Evolutionary conservation across 2,113 vertebrate species (phyloP).

Genomic region (Nothoprocta pentlandii): DNA sequence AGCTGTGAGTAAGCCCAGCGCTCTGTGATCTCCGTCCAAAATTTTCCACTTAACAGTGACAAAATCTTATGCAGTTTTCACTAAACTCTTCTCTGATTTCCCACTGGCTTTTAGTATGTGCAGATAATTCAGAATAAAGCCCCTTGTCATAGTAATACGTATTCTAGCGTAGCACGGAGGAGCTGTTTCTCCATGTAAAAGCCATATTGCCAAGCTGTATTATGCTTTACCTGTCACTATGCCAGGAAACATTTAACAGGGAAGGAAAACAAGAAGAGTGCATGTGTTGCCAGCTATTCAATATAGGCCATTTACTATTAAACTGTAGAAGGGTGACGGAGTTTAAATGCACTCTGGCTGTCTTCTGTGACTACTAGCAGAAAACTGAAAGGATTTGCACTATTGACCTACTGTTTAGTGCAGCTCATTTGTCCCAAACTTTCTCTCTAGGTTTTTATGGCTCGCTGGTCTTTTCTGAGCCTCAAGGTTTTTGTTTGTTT

Average conservation of each 20-base stretch:
- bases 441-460: constrained; percentile 17
- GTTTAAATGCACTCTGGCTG: constrained; percentile 59
- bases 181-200: constrained; percentile 66
- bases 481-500: not conserved
- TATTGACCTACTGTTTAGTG: constrained; percentile 5
- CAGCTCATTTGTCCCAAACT: constrained; percentile 4
- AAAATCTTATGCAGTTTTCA: constrained; percentile 57
- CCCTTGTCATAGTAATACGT: constrained; percentile 68
- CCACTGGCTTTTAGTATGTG: constrained; percentile 63
- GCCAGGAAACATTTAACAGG: constrained; percentile 59
- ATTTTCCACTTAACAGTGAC: constrained; percentile 25
- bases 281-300: constrained; percentile 65
- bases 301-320: constrained; percentile 67
- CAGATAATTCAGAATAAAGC: constrained; percentile 68
- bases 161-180: constrained; percentile 40
- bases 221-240: constrained; percentile 71
- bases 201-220: constrained; percentile 72
- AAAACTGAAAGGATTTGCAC: constrained; percentile 42
- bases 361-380: constrained; percentile 57
- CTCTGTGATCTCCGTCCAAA: constrained; percentile 50
- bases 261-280: constrained; percentile 42
- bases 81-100: constrained; percentile 61
- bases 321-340: constrained; percentile 61
- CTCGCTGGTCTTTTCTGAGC: constrained; percentile 13
- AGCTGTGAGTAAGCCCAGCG: constrained; percentile 43